Evolutionary conservation across 2,797 vertebrate species (phyloP), one percentile per base, ranked within the genome.

Genomic region (Pelobates cultripes): DNA sequence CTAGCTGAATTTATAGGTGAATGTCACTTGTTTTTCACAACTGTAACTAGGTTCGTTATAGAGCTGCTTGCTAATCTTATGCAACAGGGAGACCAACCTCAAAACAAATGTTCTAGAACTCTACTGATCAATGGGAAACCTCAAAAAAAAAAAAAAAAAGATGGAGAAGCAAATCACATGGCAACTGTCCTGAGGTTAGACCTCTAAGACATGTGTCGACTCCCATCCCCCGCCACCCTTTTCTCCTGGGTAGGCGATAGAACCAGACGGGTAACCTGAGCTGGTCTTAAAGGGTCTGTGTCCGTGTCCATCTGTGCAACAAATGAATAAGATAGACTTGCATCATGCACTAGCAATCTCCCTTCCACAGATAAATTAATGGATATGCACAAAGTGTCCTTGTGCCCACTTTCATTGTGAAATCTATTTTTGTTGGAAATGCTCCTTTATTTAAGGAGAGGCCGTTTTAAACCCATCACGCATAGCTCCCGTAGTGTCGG

Each of bases 231-330:
- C 17, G 13, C 17, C 9, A 28, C 43, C 68, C 13, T 43, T 47
- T 44, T 55, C 42, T 61, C 47, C 2, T 28, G 42, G 12, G 43
- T 47, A 15, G 66, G 53, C 55, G 55, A 71, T 40, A 51, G 43
- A 72, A 51, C 55, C 55, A 79, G 51, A 73, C 61, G 40, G 67
- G 70, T 73, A 80, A 80, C 61, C 17, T 73, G 71, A 80, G 51
- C 61, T n/a, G 47, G 40, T 44, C 17, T 75, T 3, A 57, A 14
- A 10, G 60, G 28, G 13, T 66, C 68, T 61, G 43, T 74, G 42
- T 28, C 28, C 60, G 43, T 51, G 72, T 80, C 64, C 61, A 45
- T 67, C 78, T 73, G 70, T 73, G 61, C 68, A 53, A 7, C 17
- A 45, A 69, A 10, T 17, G 17, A 55, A 55, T 4, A 69, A 44